Evolutionary conservation across 2,888 invertebrate species (phyloP), one percentile per base, ranked within the genome.

Genomic region (Watsonalla cultraria): DNA sequence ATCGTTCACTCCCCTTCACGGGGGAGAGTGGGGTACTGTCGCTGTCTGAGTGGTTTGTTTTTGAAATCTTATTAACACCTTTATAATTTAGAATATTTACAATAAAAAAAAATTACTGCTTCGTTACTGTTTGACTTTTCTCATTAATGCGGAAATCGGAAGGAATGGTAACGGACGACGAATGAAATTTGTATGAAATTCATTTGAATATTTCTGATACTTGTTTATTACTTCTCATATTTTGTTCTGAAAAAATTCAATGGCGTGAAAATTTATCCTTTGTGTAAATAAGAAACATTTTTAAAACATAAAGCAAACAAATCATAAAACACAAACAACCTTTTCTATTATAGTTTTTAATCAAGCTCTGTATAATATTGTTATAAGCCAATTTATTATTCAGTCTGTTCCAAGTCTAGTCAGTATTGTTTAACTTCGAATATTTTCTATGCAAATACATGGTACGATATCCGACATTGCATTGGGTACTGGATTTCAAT

Each of bases 361-460:
- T 82, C 77, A 80, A 77, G 71, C 60, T 62, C 67, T 73, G 72
- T 73, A 77, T 80, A 75, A 72, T 72, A 59, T 70, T 76, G 72
- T 74, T 75, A 71, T 63, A 61, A 66, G 55, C 37, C 70, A 71
- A 72, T 76, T 74, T 73, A 72, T 74, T 74, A 78, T 73, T 70
- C 74, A 72, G 68, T 77, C 68, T 70, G 74, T 71, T 72, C 63
- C 56, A 60, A 66, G 74, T 75, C 78, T 77, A 73, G 74, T 72
- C 72, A 55, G 60, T 73, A 75, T 79, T 80, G 78, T 80, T 81
- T 76, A 72, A 76, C 72, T 73, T 64, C 61, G 70, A 72, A 80
- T 77, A 76, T 79, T 77, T 71, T 77, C 69, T 64, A 84, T 85
- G 83, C 83, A 85, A 85, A 87, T 82, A 63, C 68, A 65, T 63